These are phyloP conservation scores for Hemithea aestivaria DNA, from an alignment of 2,888 invertebrate species.

Conservation along the genomic window DNA sequence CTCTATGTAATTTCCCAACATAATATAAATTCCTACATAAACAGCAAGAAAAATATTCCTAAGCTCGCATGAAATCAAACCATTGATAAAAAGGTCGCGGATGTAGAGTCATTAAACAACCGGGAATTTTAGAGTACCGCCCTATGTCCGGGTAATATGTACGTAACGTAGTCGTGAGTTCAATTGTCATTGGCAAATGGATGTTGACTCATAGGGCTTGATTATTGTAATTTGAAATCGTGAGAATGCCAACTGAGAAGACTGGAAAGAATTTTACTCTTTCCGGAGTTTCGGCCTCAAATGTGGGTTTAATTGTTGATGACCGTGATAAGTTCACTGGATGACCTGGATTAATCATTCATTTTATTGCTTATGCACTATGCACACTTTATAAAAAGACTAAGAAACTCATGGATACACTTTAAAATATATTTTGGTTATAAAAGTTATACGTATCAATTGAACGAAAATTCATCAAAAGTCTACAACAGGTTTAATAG, in stretches of 20 bases:
- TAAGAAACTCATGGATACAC: too few species aligned
- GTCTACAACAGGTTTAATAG: too few species aligned
- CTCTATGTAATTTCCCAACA: too few species aligned
- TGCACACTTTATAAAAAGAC: too few species aligned
- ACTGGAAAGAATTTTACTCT: slow-evolving; percentile 40
- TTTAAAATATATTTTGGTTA: too few species aligned
- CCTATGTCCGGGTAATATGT: slow-evolving; percentile 10
- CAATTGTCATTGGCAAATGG: slow-evolving; percentile 25
- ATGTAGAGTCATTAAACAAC: slow-evolving; percentile 7
- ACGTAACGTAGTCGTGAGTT: slow-evolving; percentile 6
- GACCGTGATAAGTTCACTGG: slow-evolving; percentile 8
- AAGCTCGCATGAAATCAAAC: too few species aligned
- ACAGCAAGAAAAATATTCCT: too few species aligned
- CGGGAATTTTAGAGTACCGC: slow-evolving; percentile 3
- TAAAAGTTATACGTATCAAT: too few species aligned
- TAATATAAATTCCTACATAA: too few species aligned
- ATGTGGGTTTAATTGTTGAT: slow-evolving; percentile 20
- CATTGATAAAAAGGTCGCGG: not conserved
- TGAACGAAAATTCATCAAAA: too few species aligned
- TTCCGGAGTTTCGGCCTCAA: slow-evolving; percentile 37
- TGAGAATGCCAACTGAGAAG: slow-evolving; percentile 33
- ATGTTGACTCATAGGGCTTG: slow-evolving; percentile 27
- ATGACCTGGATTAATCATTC: slow-evolving; percentile 1
- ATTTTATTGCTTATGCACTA: too few species aligned
- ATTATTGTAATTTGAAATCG: slow-evolving; percentile 30